A percentile compares a stretch with the other conserved stretches of the same genome.
Conservation (phyloP, 2,888 invertebrate species). For the Cistogaster globosa region DNA sequence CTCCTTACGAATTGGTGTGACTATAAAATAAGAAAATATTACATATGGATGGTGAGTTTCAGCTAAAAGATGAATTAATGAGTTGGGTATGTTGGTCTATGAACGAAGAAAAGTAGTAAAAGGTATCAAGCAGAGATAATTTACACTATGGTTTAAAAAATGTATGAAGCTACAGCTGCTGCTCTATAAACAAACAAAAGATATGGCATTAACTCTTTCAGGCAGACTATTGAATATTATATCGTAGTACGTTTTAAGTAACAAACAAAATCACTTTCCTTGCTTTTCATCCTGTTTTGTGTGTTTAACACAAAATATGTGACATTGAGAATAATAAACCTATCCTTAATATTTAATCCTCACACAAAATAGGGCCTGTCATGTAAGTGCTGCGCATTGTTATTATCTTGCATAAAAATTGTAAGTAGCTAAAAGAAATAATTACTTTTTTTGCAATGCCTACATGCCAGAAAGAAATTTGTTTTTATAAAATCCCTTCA, state of each 20-base stretch:
- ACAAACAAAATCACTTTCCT: conserved; percentile 3
- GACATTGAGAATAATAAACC: conserved; percentile 62
- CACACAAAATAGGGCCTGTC: neutral
- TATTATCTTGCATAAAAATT: conserved; percentile 47
- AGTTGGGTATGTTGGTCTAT: too few species aligned
- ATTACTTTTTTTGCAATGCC: conserved; percentile 43
- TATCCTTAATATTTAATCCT: conserved; percentile 36
- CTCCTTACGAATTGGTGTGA: neutral
- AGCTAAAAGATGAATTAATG: conserved; percentile 23
- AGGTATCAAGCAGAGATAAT: too few species aligned
- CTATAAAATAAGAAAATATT: neutral
- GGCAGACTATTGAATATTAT: too few species aligned
- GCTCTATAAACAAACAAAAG: too few species aligned
- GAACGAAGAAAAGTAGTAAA: too few species aligned
- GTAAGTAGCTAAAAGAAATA: conserved; percentile 63
- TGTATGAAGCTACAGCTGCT: too few species aligned
- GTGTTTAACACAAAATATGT: conserved; percentile 22
- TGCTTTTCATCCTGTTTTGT: neutral
- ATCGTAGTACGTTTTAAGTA: neutral
- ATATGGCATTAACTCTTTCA: too few species aligned
- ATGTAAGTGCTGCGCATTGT: conserved; percentile 2
- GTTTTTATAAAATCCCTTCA: neutral
- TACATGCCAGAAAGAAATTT: neutral
- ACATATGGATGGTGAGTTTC: conserved; percentile 35
- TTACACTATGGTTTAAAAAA: too few species aligned